These are phyloP conservation scores for Metaphire vulgaris DNA, from an alignment of 1,140 invertebrate genomes.

Conservation along the genomic window DNA sequence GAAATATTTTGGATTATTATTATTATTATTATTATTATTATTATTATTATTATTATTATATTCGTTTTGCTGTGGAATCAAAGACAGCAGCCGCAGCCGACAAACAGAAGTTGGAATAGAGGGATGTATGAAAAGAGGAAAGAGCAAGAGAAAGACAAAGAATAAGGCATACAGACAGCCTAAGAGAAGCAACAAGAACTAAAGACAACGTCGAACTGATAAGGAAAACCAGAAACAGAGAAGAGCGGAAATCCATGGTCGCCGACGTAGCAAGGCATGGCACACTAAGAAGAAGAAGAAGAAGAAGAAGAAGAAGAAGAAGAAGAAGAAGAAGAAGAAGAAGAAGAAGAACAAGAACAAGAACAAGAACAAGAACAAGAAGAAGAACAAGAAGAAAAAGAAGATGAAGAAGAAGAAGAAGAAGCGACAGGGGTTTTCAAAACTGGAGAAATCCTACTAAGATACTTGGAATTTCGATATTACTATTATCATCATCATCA, in stretches of 20 bases:
- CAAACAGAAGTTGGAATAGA: background rate
- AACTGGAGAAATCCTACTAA: too few relatives aligned
- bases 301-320: slow-evolving; percentile 26
- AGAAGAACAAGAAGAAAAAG: slow-evolving; percentile 24
- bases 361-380: slow-evolving; percentile 23
- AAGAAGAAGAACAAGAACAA: slow-evolving; percentile 25
- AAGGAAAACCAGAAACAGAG: background rate
- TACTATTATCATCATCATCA: too few relatives aligned
- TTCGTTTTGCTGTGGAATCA: too few relatives aligned
- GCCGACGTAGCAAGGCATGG: background rate
- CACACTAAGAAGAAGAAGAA: slow-evolving; percentile 20
- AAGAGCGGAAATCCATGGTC: background rate
- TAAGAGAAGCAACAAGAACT: background rate
- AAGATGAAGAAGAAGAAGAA: slow-evolving; percentile 23
- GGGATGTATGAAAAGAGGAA: background rate
- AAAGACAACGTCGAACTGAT: background rate
- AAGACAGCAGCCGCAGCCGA: too few relatives aligned
- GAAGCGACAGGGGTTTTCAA: slow-evolving; percentile 16
- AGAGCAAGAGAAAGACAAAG: background rate
- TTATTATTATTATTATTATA: too few relatives aligned
- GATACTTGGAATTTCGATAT: too few relatives aligned
- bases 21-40: too few relatives aligned
- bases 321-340: slow-evolving; percentile 26
- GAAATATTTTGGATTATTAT: too few relatives aligned
- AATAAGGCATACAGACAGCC: background rate